Percentiles rank a stretch among this genome's conserved stretches.
These are phyloP conservation scores for Scaptomyza reducta DNA, from an alignment of 2,888 invertebrate genomes.

Conservation along the genomic window DNA sequence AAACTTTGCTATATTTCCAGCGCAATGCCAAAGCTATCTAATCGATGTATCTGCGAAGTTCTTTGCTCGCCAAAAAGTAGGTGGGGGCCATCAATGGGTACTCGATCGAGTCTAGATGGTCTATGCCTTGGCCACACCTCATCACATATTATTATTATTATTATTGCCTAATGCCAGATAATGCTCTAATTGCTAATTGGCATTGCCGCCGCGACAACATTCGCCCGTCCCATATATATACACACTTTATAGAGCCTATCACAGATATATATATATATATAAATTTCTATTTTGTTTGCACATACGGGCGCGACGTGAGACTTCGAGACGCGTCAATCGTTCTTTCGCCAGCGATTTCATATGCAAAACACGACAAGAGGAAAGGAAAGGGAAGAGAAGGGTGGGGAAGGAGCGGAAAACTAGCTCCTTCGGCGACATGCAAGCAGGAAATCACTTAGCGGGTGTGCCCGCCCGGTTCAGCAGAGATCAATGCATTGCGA, in stretches of 20 bases:
- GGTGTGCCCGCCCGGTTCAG: slow-evolving; percentile 44
- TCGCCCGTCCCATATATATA: slow-evolving; percentile 14
- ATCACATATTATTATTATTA: slow-evolving; percentile 13
- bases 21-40: neutral
- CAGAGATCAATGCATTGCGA: slow-evolving; percentile 41
- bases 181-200: slow-evolving; percentile 72
- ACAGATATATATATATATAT: neutral
- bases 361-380: slow-evolving; percentile 47
- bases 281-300: slow-evolving; percentile 19
- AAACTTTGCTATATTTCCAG: neutral
- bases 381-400: no score
- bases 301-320: slow-evolving; percentile 37
- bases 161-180: slow-evolving; percentile 56
- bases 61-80: slow-evolving; percentile 16
- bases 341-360: slow-evolving; percentile 20
- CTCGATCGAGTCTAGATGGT: neutral
- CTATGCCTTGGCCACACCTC: slow-evolving; percentile 28
- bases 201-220: slow-evolving; percentile 30
- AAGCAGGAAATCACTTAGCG: slow-evolving; percentile 61
- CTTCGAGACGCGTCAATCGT: slow-evolving; percentile 9
- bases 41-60: neutral
- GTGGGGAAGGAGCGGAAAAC: neutral
- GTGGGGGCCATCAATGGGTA: slow-evolving; percentile 17
- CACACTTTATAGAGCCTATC: slow-evolving; percentile 19
- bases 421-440: slow-evolving; percentile 8